These are phyloP conservation scores for Osmoderma eremita DNA, from an alignment of 2,888 invertebrate genomes.

Conservation along the genomic window DNA sequence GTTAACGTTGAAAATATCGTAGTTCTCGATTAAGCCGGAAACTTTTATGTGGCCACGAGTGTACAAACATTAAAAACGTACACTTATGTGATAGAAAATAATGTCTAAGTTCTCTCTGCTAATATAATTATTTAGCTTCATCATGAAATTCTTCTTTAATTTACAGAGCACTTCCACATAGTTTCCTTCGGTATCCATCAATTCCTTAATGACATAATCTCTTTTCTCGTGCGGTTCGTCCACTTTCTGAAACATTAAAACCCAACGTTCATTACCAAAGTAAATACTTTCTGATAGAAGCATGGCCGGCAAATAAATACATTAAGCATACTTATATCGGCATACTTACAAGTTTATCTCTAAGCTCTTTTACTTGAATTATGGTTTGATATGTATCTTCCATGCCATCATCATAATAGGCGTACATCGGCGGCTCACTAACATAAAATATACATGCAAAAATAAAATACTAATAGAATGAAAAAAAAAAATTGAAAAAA, in stretches of 20 bases:
- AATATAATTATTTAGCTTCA: slow-evolving; percentile 76
- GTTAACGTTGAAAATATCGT: not conserved
- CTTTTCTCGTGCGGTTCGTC: slow-evolving; percentile 76
- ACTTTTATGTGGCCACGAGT: too few relatives aligned
- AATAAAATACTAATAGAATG: slow-evolving; percentile 35
- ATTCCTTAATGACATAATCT: slow-evolving; percentile 91
- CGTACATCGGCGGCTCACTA: slow-evolving; percentile 56
- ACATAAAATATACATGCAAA: slow-evolving; percentile 48
- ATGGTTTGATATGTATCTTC: slow-evolving; percentile 43
- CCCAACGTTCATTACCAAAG: not conserved
- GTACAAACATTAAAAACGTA: slow-evolving; percentile 65
- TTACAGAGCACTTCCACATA: slow-evolving; percentile 94
- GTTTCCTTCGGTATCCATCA: slow-evolving; percentile 96
- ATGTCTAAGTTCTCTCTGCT: slow-evolving; percentile 78
- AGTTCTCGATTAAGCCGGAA: not conserved
- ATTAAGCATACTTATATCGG: not conserved
- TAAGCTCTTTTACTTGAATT: slow-evolving; percentile 38
- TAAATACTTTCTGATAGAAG: not conserved
- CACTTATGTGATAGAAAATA: slow-evolving; percentile 92
- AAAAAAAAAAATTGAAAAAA: slow-evolving; percentile 38
- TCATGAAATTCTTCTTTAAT: slow-evolving; percentile 80
- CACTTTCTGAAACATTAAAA: slow-evolving; percentile 34
- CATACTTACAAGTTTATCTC: slow-evolving; percentile 34
- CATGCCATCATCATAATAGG: slow-evolving; percentile 70
- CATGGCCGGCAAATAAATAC: not conserved